These are phyloP conservation scores for Tauraco hartlaubi DNA, from an alignment of 2,797 vertebrate genomes.

Conservation along the genomic window DNA sequence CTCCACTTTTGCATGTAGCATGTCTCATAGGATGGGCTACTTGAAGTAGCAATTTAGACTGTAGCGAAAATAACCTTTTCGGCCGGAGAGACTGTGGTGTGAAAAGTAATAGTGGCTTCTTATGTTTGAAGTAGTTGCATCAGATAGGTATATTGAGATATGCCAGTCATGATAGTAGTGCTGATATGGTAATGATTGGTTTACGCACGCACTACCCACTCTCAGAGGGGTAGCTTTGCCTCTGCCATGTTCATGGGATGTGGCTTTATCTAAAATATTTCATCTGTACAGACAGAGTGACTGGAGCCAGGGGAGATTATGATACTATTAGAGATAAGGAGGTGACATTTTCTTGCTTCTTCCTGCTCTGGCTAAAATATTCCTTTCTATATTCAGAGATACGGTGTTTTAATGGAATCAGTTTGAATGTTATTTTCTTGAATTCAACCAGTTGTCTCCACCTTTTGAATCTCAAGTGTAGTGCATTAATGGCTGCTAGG, in stretches of 20 bases:
- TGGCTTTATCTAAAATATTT: neutral
- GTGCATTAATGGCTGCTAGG: neutral
- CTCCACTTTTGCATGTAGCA: conserved; percentile 9
- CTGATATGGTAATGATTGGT: neutral
- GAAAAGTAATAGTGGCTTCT: conserved; percentile 14
- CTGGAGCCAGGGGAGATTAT: neutral
- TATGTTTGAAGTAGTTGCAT: neutral
- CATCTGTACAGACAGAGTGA: neutral
- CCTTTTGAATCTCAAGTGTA: neutral
- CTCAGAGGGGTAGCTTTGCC: neutral
- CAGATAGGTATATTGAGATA: neutral
- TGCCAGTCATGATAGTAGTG: neutral
- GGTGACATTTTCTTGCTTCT: neutral
- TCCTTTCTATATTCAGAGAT: neutral
- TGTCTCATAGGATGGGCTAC: conserved; percentile 9
- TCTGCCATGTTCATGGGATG: neutral
- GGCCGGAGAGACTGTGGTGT: conserved; percentile 16
- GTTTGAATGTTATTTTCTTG: neutral
- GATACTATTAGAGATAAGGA: neutral
- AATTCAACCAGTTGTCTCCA: neutral
- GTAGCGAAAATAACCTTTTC: conserved; percentile 42
- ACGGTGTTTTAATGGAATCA: neutral
- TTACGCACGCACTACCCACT: neutral
- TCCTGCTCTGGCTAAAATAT: neutral
- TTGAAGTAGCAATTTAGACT: neutral